Evolutionary conservation across 2,888 invertebrate genomes (phyloP), one percentile per base, ranked within the genome.

Genomic region (Galeruca laticollis): DNA sequence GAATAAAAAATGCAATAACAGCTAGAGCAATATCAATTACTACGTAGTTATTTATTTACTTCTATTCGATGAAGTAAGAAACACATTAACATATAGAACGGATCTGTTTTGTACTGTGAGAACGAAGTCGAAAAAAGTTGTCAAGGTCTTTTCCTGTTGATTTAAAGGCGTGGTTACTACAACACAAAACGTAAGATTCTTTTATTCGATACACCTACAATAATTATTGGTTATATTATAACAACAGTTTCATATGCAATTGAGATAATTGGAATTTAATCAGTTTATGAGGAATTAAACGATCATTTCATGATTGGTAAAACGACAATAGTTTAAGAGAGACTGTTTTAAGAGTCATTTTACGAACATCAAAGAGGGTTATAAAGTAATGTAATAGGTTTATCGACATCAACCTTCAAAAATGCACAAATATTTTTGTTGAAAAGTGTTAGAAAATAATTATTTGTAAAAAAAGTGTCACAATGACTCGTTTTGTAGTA

Each of bases 81-180:
- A 61, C 18, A 51, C 6, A 61, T 61, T 61, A 43, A 61, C 61
- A 61, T 61, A 51, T 61, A 49, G 49, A 61, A 61, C 43, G 64
- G 56, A 64, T 56, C 43, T 47, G 56, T 57, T 57, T 57, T 43
- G 35, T 35, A 11, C 33, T 57, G 63, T 63, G 56, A 56, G 56
- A 64, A 64, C 56, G 40, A 62, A 51, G 9, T 62, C 35, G 33
- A 20, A 64, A 64, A 63, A 65, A 49, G 20, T 33, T 49, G 15
- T 47, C 56, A 65, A 65, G 65, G 65, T 57, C 57, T 47, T 65
- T 65, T 65, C 57, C 57, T 65, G 56, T 56, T 65, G 65, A 65
- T 47, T 56, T 65, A 47, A 57, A 65, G 65, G 65, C 65, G 65
- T 57, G 65, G 65, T n/a, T 57, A 18, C 52, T 54, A 54, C 26